A percentile compares a stretch with the other conserved stretches of the same genome.
These are phyloP conservation scores for Telmatochromis bifrenatus DNA, from an alignment of 2,113 vertebrate genomes.

Conservation along the genomic window DNA sequence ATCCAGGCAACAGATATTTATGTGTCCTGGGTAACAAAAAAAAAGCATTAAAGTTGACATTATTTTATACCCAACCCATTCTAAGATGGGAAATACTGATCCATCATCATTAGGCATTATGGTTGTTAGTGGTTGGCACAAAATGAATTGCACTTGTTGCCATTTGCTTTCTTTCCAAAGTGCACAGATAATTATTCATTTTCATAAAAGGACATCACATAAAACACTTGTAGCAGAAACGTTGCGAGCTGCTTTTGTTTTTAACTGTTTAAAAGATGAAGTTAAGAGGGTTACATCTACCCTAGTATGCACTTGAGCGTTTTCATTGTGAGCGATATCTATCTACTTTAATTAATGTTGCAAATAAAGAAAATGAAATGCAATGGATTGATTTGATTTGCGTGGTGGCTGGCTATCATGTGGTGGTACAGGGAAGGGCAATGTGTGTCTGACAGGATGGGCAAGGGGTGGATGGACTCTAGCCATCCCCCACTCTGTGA, in stretches of 20 bases:
- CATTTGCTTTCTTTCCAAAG: not conserved
- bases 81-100: not conserved
- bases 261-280: not conserved
- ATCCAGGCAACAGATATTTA: not conserved
- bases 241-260: not conserved
- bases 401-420: not conserved
- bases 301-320: not conserved
- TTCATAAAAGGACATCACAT: not conserved
- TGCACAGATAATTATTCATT: not conserved
- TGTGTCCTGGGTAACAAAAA: not conserved
- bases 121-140: not conserved
- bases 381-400: not conserved
- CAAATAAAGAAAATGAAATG: not conserved
- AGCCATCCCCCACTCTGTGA: constrained; percentile 16
- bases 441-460: constrained; percentile 29
- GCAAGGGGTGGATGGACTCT: constrained; percentile 31
- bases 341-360: not conserved
- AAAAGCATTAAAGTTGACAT: not conserved
- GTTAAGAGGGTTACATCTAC: not conserved
- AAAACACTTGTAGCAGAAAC: not conserved
- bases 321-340: not conserved
- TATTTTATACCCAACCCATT: not conserved
- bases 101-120: not conserved
- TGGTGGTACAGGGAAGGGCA: not conserved
- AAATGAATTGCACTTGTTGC: not conserved